These are phyloP conservation scores for Eupithecia tripunctaria DNA, from an alignment of 2,888 invertebrate genomes.

Conservation along the genomic window DNA sequence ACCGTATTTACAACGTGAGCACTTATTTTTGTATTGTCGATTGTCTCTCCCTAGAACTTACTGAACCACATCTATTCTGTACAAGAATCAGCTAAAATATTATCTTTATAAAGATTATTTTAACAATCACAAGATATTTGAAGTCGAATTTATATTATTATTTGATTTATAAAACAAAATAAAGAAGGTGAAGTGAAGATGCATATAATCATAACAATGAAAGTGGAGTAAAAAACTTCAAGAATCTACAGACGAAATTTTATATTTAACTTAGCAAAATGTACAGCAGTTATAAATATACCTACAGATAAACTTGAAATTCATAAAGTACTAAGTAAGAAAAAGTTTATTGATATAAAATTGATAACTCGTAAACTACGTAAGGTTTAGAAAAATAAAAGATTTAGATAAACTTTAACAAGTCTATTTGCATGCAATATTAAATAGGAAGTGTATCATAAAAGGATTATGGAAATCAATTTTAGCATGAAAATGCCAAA, in stretches of 20 bases:
- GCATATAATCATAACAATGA: conserved; percentile 23
- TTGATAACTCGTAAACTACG: neutral
- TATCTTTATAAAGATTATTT: neutral
- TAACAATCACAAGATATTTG: neutral
- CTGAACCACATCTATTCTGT: conserved; percentile 53
- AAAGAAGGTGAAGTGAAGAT: neutral
- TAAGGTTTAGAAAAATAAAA: conserved; percentile 9
- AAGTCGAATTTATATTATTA: neutral
- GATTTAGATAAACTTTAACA: conserved; percentile 1
- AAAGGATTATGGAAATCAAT: conserved; percentile 20
- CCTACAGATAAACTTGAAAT: conserved; percentile 26
- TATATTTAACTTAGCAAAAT: conserved; percentile 49
- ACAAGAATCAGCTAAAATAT: conserved; percentile 45
- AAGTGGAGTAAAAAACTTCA: conserved; percentile 47
- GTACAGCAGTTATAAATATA: conserved; percentile 58
- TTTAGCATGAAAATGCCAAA: conserved; percentile 17
- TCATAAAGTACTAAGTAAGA: conserved; percentile 9
- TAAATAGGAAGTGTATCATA: neutral
- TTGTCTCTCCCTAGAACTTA: conserved; percentile 62
- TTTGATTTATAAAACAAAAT: neutral
- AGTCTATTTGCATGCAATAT: conserved; percentile 22
- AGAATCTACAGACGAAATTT: conserved; percentile 58
- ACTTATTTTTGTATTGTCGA: conserved; percentile 76
- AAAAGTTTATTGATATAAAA: conserved; percentile 19
- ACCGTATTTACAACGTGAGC: conserved; percentile 75